Base-by-base conservation (phyloP, 2,797 vertebrate genomes). In the Siniperca undulata region DNA sequence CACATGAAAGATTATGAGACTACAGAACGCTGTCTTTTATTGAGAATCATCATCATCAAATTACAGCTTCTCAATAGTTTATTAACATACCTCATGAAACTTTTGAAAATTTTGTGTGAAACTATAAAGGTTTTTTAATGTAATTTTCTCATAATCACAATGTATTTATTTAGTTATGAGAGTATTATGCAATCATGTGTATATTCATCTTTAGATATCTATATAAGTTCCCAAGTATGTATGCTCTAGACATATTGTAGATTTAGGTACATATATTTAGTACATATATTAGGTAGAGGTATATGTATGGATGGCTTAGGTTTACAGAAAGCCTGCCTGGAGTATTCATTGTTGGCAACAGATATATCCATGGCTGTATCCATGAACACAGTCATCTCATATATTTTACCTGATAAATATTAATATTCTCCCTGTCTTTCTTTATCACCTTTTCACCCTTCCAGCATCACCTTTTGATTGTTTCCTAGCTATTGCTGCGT, bases 391-490 rank as follows among this genome's bases (percentile, higher is more conserved):
- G 67, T 60, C 75, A 36, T 59, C 66, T 77, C 65, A 40, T 48
- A 82, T 50, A 72, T 34, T 70, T 73, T 50, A 64, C 59, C 53
- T 83, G 38, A 83, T 85, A 72, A 74, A 87, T 85, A 86, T 84
- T 85, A 83, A 87, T 86, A 70, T 74, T 58, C 74, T 78, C 52
- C 50, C 46, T 30, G 59, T 78, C 52, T 85, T 70, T 80, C 30
- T 34, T 74, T 70, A 52, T 72, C 80, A 70, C 78, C 81, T 70
- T 60, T 86, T 85, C 78, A 71, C 78, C 66, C 66, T 81, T 68
- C 81, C 85, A 72, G 73, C 59, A 40, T 89, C 77, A 88, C 89
- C 77, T 87, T 86, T 80, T 88, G 83, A 89, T 89, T 73, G 78
- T 86, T 86, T 82, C 77, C 67, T 7, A 59, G 55, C 75, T 78